A percentile compares a stretch with the other conserved stretches of the same genome.
Conservation (phyloP, 2,113 vertebrate species). For the Etheostoma cragini region DNA sequence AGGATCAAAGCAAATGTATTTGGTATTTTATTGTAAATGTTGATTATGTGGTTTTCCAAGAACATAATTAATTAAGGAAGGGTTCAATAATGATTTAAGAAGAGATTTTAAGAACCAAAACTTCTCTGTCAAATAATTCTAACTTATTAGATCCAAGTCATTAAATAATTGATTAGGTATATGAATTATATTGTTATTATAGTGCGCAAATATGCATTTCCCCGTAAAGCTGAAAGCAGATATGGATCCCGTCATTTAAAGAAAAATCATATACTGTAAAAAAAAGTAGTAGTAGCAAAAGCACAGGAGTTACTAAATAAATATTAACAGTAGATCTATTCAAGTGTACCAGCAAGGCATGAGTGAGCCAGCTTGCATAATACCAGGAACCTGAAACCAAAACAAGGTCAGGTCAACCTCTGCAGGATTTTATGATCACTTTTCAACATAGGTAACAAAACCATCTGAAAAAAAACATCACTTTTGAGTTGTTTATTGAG, state of each 20-base stretch:
- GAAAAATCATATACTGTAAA: too few relatives aligned
- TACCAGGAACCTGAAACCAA: background rate
- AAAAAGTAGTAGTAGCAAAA: background rate
- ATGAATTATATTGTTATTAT: background rate
- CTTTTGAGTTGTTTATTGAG: conserved; percentile 56
- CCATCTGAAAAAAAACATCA: background rate
- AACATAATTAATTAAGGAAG: background rate
- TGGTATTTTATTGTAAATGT: background rate
- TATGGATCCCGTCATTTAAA: background rate
- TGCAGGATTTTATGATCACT: background rate
- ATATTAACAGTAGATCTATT: background rate
- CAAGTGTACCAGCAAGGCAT: background rate
- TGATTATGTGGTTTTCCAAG: background rate
- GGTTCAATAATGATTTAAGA: background rate
- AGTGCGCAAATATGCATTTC: too few relatives aligned
- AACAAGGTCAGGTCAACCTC: background rate
- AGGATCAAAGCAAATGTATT: background rate
- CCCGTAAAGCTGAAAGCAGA: background rate
- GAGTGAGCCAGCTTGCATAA: background rate
- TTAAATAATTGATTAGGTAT: background rate
- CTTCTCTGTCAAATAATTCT: background rate
- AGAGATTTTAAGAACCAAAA: background rate
- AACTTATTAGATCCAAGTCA: background rate
- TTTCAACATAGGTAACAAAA: background rate
- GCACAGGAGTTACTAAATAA: background rate